Conservation (phyloP, 2,113 vertebrate species). For the Hystrix brachyura region DNA sequence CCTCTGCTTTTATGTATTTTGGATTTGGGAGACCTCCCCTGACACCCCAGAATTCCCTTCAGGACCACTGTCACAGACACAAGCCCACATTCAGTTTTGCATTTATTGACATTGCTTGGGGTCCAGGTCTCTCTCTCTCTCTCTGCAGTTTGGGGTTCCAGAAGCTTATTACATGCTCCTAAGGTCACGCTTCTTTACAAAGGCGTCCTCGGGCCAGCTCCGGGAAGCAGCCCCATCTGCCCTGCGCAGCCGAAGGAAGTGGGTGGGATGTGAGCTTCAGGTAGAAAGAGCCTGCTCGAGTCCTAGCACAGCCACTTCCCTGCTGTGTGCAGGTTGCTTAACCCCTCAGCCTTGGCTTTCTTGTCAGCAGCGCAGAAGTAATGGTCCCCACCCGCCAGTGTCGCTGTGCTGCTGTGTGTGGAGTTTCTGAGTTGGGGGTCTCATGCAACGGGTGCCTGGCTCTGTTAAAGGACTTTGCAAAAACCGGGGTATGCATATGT, state of each 20-base stretch:
- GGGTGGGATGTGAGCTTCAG: background rate
- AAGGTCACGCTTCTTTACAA: background rate
- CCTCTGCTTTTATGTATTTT: background rate
- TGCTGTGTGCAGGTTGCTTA: background rate
- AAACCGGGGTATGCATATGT: background rate
- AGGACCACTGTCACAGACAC: background rate
- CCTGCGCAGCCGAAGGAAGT: background rate
- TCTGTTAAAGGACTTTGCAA: background rate
- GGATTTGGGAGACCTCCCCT: background rate
- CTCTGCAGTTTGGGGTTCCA: background rate
- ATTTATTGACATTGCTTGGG: background rate
- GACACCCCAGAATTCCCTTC: background rate
- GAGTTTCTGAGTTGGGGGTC: background rate
- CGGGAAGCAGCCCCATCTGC: background rate
- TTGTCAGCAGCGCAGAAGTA: background rate
- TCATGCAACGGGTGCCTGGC: background rate
- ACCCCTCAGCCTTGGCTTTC: background rate
- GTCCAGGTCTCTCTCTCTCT: background rate
- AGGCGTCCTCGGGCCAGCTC: background rate
- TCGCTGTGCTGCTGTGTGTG: background rate
- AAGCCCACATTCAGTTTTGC: background rate
- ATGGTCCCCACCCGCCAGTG: background rate
- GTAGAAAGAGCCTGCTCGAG: accelerated
- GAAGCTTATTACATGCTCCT: background rate
- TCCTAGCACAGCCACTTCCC: background rate